These are phyloP conservation scores for Ispidina picta DNA, from an alignment of 2,797 vertebrate genomes.

Conservation along the genomic window DNA sequence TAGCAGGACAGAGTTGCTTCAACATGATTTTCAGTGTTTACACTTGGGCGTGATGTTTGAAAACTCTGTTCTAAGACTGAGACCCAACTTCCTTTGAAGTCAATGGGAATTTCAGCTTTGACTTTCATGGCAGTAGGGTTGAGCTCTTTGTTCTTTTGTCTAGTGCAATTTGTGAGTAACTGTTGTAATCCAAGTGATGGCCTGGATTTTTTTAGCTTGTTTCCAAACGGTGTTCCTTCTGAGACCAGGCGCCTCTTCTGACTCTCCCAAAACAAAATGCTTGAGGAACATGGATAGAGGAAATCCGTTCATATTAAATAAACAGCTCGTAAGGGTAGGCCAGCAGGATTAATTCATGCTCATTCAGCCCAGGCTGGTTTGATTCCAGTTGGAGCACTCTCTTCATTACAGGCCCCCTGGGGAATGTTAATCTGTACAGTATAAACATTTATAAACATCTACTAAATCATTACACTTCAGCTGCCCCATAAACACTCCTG, in stretches of 20 bases:
- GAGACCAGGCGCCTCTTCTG: not conserved
- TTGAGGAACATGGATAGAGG: constrained; percentile 31
- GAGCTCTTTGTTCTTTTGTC: constrained; percentile 53
- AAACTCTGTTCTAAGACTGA: not conserved
- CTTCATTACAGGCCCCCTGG: constrained; percentile 74
- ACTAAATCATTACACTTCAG: constrained; percentile 79
- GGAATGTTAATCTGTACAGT: constrained; percentile 78
- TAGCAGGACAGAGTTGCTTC: not conserved
- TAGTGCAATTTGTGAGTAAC: constrained; percentile 28
- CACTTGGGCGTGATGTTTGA: not conserved
- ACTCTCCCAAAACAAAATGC: constrained; percentile 61
- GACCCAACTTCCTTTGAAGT: constrained; percentile 39
- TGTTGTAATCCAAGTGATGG: not conserved
- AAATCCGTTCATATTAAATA: constrained; percentile 68
- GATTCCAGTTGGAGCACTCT: constrained; percentile 74
- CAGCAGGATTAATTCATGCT: constrained; percentile 74
- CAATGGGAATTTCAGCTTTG: not conserved
- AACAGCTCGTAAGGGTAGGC: constrained; percentile 61
- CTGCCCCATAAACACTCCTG: constrained; percentile 76
- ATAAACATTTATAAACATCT: constrained; percentile 81
- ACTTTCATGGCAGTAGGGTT: constrained; percentile 22
- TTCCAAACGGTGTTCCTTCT: constrained; percentile 7
- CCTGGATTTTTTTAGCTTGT: constrained; percentile 16
- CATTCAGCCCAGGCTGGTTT: constrained; percentile 66
- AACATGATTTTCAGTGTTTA: not conserved